A percentile compares a stretch with the other conserved stretches of the same genome.
These are phyloP conservation scores for Xiphias gladius DNA, from an alignment of 2,113 vertebrate species.

Conservation along the genomic window DNA sequence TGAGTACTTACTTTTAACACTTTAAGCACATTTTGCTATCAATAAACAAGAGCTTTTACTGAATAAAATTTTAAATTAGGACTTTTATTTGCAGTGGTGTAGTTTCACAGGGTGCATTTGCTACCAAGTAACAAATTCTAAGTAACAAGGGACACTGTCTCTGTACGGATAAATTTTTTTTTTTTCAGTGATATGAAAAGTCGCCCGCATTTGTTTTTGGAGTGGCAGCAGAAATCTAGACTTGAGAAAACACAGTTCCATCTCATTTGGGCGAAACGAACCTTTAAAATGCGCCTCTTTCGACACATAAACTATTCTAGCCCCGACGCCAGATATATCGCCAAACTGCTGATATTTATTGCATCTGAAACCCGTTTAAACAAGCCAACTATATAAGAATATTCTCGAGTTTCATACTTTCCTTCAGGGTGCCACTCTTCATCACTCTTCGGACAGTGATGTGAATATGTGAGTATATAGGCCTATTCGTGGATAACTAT, in stretches of 20 bases:
- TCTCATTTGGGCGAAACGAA: neutral
- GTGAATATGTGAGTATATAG: neutral
- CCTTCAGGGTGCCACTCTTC: slow-evolving; percentile 51
- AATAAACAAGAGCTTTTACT: too few species aligned
- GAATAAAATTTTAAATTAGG: too few species aligned
- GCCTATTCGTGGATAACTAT: slow-evolving; percentile 33
- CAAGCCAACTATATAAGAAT: slow-evolving; percentile 13
- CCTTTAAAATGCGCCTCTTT: slow-evolving; percentile 17
- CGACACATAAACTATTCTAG: neutral
- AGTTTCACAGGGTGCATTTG: too few species aligned
- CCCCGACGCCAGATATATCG: neutral
- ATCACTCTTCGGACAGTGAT: slow-evolving; percentile 42
- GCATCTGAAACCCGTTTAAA: slow-evolving; percentile 40
- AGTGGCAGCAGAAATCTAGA: neutral
- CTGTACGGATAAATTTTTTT: too few species aligned
- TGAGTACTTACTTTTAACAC: too few species aligned
- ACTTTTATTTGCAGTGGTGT: too few species aligned
- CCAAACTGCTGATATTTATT: slow-evolving; percentile 44
- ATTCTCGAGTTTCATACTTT: slow-evolving; percentile 46
- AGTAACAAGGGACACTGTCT: too few species aligned
- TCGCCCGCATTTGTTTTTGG: neutral
- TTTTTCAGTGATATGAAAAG: neutral
- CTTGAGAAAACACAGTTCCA: too few species aligned
- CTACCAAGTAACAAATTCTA: too few species aligned
- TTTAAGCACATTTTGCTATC: too few species aligned